Conservation (phyloP, 2,113 vertebrate species). For the Erythrocercus mccallii region DNA sequence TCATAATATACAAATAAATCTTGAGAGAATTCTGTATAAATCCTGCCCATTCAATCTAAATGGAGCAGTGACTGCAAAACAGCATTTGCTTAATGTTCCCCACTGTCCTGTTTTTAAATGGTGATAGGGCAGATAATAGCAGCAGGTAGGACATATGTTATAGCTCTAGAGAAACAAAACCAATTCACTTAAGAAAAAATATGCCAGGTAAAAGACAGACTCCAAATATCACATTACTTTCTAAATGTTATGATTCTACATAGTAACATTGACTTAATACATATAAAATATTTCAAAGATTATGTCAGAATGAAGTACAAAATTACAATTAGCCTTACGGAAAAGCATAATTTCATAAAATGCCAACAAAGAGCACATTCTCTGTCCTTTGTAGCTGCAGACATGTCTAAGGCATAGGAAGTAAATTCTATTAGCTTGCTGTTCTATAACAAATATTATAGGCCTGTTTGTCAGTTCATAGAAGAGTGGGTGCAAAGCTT, state of each 20-base stretch:
- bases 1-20: neutral
- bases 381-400: neutral
- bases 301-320: neutral
- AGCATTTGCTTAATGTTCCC: neutral
- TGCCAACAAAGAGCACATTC: neutral
- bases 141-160: neutral
- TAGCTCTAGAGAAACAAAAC: neutral
- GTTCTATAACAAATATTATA: neutral
- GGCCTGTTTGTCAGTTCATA: neutral
- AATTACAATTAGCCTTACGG: neutral
- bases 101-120: neutral
- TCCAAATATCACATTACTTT: neutral
- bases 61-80: neutral
- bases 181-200: neutral
- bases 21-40: neutral
- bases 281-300: neutral
- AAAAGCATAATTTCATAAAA: neutral
- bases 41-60: neutral
- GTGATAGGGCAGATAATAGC: neutral
- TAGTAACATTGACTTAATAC: neutral
- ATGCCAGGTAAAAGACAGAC: neutral
- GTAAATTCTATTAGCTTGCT: neutral
- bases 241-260: neutral
- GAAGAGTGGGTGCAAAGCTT: neutral
- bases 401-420: neutral